phyloP scores from a whole-genome alignment of 2,888 invertebrate species.

The Eristalis intricaria region DNA sequence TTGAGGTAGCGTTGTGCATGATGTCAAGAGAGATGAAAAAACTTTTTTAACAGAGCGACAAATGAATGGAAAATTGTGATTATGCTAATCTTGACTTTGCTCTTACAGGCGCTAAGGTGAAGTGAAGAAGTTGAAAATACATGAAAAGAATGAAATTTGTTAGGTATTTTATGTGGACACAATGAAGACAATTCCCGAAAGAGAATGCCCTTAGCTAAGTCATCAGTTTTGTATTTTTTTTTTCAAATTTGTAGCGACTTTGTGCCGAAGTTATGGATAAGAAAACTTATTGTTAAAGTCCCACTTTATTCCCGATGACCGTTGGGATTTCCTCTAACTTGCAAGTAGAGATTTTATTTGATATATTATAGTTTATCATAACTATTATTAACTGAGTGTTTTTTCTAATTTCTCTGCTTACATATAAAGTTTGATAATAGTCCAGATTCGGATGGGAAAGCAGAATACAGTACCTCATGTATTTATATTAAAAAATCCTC shows the following conservation, averaged over 20 bases:
- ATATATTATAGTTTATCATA: too few species aligned
- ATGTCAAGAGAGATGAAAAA: slow-evolving; percentile 45
- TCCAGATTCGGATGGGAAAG: too few species aligned
- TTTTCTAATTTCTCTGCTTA: too few species aligned
- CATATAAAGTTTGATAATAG: too few species aligned
- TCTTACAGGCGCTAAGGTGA: background rate
- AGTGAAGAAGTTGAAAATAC: slow-evolving; percentile 3
- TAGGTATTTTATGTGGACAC: slow-evolving; percentile 68
- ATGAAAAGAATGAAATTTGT: slow-evolving; percentile 51
- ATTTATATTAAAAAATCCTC: too few species aligned
- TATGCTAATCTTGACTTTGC: slow-evolving; percentile 64
- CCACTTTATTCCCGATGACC: too few species aligned
- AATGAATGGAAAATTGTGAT: slow-evolving; percentile 72
- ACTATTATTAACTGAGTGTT: too few species aligned
- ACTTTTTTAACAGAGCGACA: slow-evolving; percentile 66
- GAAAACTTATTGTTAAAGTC: slow-evolving; percentile 67
- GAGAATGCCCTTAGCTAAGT: slow-evolving; percentile 45
- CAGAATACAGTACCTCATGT: too few species aligned
- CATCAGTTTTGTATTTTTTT: slow-evolving; percentile 69
- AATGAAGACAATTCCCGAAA: too few species aligned
- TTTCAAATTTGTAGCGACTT: slow-evolving; percentile 61
- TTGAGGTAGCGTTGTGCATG: background rate
- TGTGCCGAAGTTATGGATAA: slow-evolving; percentile 62
- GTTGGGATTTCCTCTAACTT: too few species aligned
- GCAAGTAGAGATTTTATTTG: too few species aligned